Base-by-base conservation (phyloP, 2,888 invertebrate genomes). In the Amitus sp. region DNA sequence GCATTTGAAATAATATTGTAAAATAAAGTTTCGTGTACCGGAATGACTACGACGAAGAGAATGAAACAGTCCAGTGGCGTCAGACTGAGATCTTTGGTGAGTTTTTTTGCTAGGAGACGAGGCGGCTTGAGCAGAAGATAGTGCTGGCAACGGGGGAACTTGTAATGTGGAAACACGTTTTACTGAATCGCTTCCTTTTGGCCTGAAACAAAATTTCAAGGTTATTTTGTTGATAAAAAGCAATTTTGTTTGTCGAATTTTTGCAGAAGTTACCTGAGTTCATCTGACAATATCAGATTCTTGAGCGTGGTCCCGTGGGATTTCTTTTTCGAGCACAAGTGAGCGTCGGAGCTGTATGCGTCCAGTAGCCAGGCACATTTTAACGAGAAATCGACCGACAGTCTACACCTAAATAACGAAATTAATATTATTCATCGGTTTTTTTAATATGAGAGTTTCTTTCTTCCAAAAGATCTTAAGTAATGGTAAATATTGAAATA, bases 301-400 rank as follows among this genome's bases (percentile, higher is more conserved):
- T 88, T 88, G 70, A 92, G 83, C 82, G 90, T 91, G 75, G 92
- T 86, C 70, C 91, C 90, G 78, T 89, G 89, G 37, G 90, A 90
- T 80, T 90, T 90, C 82, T 88, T 90, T 80, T 89, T 89, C 52
- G 88, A 87, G 52, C 88, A 87, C 66, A 86, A 80, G 62, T 86
- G 85, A 55, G 87, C 86, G 78, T 91, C 94, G 33, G 92, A 89
- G 68, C 93, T 92, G 82, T 95, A 97, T 17, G 99, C 97, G 74
- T 97, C 96, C 77, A 99, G 85, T 51, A 99, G 86, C 98, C 98
- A 99, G 76, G 96, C 93, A 80, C 97, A 92, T 82, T 95, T 92
- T 70, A 99, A 86, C 40, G 98, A 95, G 84, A 99, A 99, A 85
- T 98, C 96, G 60, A 95, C 94, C 69, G 96, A 95, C 82, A 91